Conservation (phyloP, 2,797 vertebrate species). For the Myotis pilosus region DNA sequence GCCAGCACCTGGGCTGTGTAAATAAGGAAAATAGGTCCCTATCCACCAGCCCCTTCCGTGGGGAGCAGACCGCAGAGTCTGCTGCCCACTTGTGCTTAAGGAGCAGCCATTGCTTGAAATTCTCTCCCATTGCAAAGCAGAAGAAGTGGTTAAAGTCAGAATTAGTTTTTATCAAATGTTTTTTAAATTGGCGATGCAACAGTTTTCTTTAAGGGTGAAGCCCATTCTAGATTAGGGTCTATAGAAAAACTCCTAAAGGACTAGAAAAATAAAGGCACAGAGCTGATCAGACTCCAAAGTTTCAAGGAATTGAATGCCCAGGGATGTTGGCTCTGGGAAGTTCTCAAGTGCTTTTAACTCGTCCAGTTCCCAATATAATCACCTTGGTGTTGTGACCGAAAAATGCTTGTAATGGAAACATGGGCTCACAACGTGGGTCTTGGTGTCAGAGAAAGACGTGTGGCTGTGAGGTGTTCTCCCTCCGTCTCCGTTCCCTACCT, state of each 20-base stretch:
- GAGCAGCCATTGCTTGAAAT: background rate
- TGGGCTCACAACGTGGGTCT: background rate
- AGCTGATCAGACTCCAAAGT: background rate
- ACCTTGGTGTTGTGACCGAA: background rate
- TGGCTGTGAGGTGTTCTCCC: background rate
- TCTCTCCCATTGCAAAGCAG: background rate
- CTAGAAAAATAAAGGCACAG: background rate
- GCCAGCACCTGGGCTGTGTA: background rate
- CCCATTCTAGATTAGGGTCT: background rate
- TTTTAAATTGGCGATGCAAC: background rate
- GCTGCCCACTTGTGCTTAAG: background rate
- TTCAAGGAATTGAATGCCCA: background rate
- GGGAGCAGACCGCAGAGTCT: background rate
- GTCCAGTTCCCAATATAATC: background rate
- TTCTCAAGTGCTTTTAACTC: background rate
- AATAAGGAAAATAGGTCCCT: background rate
- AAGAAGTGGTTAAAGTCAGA: background rate
- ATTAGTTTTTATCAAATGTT: background rate
- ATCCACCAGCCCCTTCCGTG: background rate
- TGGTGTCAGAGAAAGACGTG: background rate
- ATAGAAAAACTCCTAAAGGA: background rate
- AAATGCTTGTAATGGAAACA: background rate
- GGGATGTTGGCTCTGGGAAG: background rate
- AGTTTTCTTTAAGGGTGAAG: background rate
- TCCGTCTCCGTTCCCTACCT: background rate